These are phyloP conservation scores for Pteropus rufus DNA, from an alignment of 2,797 vertebrate genomes.

Conservation along the genomic window DNA sequence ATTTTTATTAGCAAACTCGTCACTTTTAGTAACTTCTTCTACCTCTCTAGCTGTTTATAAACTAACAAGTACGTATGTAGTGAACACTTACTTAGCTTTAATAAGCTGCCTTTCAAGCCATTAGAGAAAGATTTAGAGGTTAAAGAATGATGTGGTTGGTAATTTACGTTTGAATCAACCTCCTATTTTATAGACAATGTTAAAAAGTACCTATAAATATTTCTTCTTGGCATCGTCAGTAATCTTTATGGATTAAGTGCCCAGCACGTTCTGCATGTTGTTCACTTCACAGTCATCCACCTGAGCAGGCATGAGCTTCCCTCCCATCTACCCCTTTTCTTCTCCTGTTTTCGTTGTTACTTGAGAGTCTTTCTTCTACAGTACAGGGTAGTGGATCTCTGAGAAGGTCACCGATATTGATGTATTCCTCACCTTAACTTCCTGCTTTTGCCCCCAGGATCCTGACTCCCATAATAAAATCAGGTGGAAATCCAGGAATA, in stretches of 20 bases:
- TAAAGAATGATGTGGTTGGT: constrained; percentile 67
- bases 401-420: neutral
- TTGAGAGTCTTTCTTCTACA: neutral
- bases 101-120: constrained; percentile 63
- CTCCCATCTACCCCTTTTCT: neutral
- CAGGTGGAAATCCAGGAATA: neutral
- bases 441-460: neutral
- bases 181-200: constrained; percentile 64
- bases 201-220: constrained; percentile 71
- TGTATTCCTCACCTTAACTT: neutral
- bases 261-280: neutral
- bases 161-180: constrained; percentile 69
- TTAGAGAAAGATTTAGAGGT: constrained; percentile 73
- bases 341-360: neutral
- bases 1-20: neutral
- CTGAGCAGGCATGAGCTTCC: neutral
- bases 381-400: neutral
- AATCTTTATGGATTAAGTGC: constrained; percentile 64
- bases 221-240: constrained; percentile 64
- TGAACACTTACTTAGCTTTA: constrained; percentile 67
- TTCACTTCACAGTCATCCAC: neutral
- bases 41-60: constrained; percentile 47
- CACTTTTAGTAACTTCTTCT: constrained; percentile 30
- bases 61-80: neutral
- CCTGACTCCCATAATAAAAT: neutral